A percentile compares a stretch with the other conserved stretches of the same genome.
Conservation (phyloP, 2,113 vertebrate genomes). For the Tapirus terrestris region DNA sequence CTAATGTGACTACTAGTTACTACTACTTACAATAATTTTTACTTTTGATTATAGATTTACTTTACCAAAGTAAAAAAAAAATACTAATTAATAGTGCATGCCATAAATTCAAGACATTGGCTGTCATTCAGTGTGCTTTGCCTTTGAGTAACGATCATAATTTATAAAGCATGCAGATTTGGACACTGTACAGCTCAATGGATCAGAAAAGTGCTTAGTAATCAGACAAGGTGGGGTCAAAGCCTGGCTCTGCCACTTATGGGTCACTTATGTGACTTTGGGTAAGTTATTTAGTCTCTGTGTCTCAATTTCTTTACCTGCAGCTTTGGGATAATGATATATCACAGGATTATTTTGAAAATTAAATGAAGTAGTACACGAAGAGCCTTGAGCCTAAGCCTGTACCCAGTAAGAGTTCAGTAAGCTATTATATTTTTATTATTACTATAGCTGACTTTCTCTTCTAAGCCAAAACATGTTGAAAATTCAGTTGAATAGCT, state of each 20-base stretch:
- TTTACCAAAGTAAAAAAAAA: slow-evolving; percentile 12
- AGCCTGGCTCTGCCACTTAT: not conserved
- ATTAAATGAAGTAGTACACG: not conserved
- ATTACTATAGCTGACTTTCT: slow-evolving; percentile 15
- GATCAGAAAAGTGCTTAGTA: slow-evolving; percentile 11
- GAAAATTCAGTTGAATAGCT: slow-evolving; percentile 25
- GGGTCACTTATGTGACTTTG: not conserved
- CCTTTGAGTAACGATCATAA: not conserved
- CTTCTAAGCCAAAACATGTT: not conserved
- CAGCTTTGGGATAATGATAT: not conserved
- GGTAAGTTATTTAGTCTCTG: slow-evolving; percentile 27
- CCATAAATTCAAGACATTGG: not conserved
- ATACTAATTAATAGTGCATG: slow-evolving; percentile 25
- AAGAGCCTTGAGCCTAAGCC: not conserved
- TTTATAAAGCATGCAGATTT: slow-evolving; percentile 11
- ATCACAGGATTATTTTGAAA: not conserved
- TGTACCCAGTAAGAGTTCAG: not conserved
- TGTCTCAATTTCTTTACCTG: not conserved
- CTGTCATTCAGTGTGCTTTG: not conserved
- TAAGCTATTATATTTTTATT: slow-evolving; percentile 4
- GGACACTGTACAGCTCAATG: slow-evolving; percentile 13
- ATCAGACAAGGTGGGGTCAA: not conserved
- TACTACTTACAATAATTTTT: slow-evolving; percentile 1
- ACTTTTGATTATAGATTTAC: slow-evolving; percentile 47
- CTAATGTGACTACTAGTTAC: not conserved